These are phyloP conservation scores for Aptenodytes forsteri DNA, from an alignment of 2,113 vertebrate genomes.

Conservation along the genomic window DNA sequence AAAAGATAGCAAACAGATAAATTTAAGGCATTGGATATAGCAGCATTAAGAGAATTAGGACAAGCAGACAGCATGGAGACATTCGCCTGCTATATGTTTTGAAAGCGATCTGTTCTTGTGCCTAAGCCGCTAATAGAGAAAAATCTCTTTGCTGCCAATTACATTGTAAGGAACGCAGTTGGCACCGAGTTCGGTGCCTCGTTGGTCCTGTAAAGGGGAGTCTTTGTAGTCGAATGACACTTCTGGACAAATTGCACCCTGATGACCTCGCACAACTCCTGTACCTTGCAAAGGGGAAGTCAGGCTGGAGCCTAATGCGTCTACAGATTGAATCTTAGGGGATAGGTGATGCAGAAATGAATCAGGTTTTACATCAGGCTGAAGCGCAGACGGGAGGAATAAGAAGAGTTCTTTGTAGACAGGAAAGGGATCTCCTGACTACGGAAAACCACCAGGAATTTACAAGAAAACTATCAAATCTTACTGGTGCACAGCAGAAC, in stretches of 20 bases:
- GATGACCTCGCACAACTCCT: not conserved
- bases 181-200: not conserved
- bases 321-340: slow-evolving; percentile 3
- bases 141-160: not conserved
- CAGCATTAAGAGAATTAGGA: not conserved
- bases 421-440: slow-evolving; percentile 42
- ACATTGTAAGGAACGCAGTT: not conserved
- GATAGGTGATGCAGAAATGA: slow-evolving; percentile 47
- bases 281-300: not conserved
- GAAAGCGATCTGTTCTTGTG: not conserved
- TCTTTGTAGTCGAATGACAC: not conserved
- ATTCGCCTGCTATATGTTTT: not conserved
- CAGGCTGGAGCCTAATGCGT: slow-evolving; percentile 11
- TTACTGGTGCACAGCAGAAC: slow-evolving; percentile 13
- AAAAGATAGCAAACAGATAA: not conserved
- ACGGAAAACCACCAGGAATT: slow-evolving; percentile 61
- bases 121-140: not conserved
- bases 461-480: slow-evolving; percentile 43
- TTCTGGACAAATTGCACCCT: slow-evolving; percentile 34
- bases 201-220: not conserved
- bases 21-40: not conserved
- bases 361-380: slow-evolving; percentile 44
- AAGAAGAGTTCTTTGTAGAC: slow-evolving; percentile 61
- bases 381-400: not conserved
- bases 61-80: slow-evolving; percentile 8